Evolutionary conservation across 2,113 vertebrate species (phyloP).

Genomic region (Odontesthes bonariensis): DNA sequence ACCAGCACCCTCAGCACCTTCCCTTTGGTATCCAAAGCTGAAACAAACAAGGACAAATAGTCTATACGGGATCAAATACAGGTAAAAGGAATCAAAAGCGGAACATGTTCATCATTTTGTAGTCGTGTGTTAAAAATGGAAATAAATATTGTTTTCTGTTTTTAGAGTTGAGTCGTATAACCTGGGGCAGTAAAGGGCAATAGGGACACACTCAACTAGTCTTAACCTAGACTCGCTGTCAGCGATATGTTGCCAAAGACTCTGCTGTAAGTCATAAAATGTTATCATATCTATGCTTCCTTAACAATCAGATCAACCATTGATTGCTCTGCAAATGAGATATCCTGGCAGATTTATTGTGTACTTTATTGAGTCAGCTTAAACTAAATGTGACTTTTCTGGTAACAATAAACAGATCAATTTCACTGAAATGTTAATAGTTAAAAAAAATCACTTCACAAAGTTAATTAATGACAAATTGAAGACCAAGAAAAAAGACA

Average conservation of each 20-base stretch:
- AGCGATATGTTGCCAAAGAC: background rate
- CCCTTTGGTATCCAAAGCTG: constrained; percentile 87
- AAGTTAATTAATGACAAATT: background rate
- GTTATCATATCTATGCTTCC: constrained; percentile 3
- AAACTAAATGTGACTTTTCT: background rate
- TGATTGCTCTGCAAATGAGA: background rate
- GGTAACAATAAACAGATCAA: background rate
- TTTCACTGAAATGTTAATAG: background rate
- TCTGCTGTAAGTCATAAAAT: background rate
- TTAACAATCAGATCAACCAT: constrained; percentile 14
- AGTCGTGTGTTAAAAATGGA: background rate
- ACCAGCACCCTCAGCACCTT: constrained; percentile 84
- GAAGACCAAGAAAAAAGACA: no score
- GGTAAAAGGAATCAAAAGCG: background rate
- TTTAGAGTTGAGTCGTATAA: background rate
- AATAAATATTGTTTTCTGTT: background rate
- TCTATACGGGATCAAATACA: background rate
- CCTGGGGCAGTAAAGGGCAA: background rate
- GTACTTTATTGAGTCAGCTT: background rate
- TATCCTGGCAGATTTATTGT: background rate
- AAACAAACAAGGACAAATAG: constrained; percentile 35
- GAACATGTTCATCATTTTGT: background rate
- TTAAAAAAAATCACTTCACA: background rate
- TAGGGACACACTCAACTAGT: background rate
- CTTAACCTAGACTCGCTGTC: background rate